phyloP scores from a whole-genome alignment of 2,888 invertebrate species.

The Ophion ellenae region DNA sequence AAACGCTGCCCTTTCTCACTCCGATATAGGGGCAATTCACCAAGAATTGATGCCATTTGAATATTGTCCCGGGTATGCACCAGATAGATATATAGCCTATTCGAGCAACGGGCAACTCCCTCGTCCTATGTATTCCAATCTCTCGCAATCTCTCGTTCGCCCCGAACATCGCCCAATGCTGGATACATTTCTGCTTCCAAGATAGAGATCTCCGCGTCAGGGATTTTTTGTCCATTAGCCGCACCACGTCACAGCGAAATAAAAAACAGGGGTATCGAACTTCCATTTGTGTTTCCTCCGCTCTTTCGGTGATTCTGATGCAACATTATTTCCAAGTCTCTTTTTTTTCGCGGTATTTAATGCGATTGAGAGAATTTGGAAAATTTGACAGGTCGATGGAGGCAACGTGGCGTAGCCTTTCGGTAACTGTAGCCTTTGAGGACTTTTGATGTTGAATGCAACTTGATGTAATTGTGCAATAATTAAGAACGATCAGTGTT shows the following conservation, averaged over 20 bases:
- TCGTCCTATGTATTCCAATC: slow-evolving; percentile 33
- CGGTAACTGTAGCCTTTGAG: too few species aligned
- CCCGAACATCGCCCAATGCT: slow-evolving; percentile 22
- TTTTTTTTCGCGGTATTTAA: neutral
- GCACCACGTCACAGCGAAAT: neutral
- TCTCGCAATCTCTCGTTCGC: slow-evolving; percentile 39
- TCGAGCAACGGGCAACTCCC: slow-evolving; percentile 41
- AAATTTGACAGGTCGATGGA: too few species aligned
- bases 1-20: slow-evolving; percentile 55
- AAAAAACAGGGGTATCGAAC: slow-evolving; percentile 4
- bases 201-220: slow-evolving; percentile 55
- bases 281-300: slow-evolving; percentile 18
- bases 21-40: slow-evolving; percentile 79
- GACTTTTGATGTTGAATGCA: too few species aligned
- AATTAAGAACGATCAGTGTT: too few species aligned
- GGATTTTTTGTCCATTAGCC: slow-evolving; percentile 47
- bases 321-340: too few species aligned
- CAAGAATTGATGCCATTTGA: slow-evolving; percentile 82
- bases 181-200: slow-evolving; percentile 22
- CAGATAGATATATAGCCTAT: slow-evolving; percentile 5
- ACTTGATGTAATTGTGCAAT: too few species aligned
- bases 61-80: slow-evolving; percentile 74
- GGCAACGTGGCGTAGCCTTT: too few species aligned
- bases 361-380: too few species aligned
- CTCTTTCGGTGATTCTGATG: neutral